Evolutionary conservation across 2,888 invertebrate species (phyloP).

Genomic region (Coecobrya sp.): DNA sequence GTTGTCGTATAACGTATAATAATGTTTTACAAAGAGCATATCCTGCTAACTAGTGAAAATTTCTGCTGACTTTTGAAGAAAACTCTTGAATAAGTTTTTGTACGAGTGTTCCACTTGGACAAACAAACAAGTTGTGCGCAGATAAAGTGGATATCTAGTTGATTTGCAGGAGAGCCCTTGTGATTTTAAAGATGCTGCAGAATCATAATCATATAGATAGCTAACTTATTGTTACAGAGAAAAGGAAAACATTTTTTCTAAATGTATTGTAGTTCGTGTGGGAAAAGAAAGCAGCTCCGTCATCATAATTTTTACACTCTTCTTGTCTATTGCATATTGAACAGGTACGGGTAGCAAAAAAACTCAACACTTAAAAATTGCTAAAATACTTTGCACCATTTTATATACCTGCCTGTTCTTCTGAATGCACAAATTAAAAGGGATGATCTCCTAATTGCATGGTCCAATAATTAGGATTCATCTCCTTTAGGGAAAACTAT

Average conservation of each 20-base stretch:
- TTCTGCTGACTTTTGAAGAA: background rate
- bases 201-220: background rate
- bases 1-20: background rate
- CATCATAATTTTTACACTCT: background rate
- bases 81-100: background rate
- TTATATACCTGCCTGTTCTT: conserved; percentile 7
- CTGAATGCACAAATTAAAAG: conserved; percentile 37
- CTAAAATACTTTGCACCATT: background rate
- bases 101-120: conserved; percentile 34
- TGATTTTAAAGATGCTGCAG: background rate
- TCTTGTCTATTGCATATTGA: background rate
- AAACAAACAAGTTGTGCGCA: conserved; percentile 6
- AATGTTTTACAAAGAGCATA: too few relatives aligned
- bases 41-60: conserved; percentile 6
- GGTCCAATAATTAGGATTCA: conserved; percentile 65
- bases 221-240: background rate
- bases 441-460: conserved; percentile 61
- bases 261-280: background rate
- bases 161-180: background rate
- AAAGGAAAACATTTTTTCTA: background rate
- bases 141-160: too few relatives aligned
- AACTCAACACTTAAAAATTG: background rate
- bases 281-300: conserved; percentile 33
- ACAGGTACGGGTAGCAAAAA: background rate
- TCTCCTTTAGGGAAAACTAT: background rate